Evolutionary conservation across 1,140 invertebrate genomes (phyloP).

Genomic region (Glossosoma conforme): DNA sequence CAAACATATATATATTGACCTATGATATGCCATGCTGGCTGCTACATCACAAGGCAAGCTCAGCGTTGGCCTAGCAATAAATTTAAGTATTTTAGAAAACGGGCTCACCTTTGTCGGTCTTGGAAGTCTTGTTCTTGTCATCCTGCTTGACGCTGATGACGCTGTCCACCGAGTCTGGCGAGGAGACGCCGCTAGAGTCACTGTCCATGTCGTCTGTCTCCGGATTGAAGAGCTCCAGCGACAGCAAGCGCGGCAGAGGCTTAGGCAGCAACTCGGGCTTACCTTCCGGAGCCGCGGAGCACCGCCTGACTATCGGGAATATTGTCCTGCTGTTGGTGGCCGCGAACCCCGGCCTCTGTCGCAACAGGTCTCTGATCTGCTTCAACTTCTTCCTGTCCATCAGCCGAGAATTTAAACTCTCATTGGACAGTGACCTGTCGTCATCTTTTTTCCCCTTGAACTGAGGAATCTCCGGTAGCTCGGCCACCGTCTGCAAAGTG

Average conservation of each 20-base stretch:
- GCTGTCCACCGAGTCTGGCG: constrained; percentile 79
- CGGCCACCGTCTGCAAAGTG: constrained; percentile 54
- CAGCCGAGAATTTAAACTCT: constrained; percentile 41
- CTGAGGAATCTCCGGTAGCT: constrained; percentile 55
- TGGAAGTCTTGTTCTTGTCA: constrained; percentile 36
- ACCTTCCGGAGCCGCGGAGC: constrained; percentile 48
- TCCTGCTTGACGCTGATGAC: constrained; percentile 66
- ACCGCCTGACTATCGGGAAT: constrained; percentile 54
- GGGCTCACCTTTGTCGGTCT: constrained; percentile 46
- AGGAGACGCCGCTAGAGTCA: constrained; percentile 80
- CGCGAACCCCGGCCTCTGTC: constrained; percentile 49
- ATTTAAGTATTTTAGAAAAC: too few species aligned
- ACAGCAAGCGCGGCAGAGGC: constrained; percentile 64
- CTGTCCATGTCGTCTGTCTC: constrained; percentile 87
- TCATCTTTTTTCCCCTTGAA: constrained; percentile 43
- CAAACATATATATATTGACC: too few species aligned
- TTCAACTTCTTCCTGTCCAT: constrained; percentile 52
- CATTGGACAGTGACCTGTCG: constrained; percentile 37
- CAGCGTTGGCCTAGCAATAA: too few species aligned
- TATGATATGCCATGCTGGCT: too few species aligned
- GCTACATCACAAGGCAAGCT: too few species aligned
- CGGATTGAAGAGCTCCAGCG: constrained; percentile 82
- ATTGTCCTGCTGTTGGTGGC: constrained; percentile 32
- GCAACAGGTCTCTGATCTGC: constrained; percentile 64
- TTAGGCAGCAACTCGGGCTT: constrained; percentile 50